Conservation (phyloP, 1,140 invertebrate genomes). For the Adelges cooleyi region DNA sequence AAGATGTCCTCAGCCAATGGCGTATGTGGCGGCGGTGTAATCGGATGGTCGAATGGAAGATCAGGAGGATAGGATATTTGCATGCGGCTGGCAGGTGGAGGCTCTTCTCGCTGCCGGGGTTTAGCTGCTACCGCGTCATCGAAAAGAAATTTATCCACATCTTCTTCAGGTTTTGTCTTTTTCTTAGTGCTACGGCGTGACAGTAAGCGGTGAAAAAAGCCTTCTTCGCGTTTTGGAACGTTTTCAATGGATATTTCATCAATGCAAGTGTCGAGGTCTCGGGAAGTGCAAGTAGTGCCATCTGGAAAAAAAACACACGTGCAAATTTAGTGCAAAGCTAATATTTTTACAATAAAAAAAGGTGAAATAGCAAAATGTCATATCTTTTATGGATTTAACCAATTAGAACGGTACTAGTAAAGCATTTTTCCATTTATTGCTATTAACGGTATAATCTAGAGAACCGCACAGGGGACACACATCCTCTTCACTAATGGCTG, state of each 20-base stretch:
- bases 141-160: conserved; percentile 13
- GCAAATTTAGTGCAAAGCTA: neutral
- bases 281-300: neutral
- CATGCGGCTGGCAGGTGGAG: conserved; percentile 40
- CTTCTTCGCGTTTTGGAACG: conserved; percentile 4
- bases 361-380: too few relatives aligned
- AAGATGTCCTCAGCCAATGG: neutral
- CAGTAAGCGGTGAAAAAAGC: conserved; percentile 51
- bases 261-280: neutral
- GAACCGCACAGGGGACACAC: conserved; percentile 12
- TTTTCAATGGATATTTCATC: conserved; percentile 18
- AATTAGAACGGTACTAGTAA: conserved; percentile 4
- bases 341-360: too few relatives aligned
- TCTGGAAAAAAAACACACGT: conserved; percentile 7
- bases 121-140: conserved; percentile 39
- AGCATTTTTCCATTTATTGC: neutral
- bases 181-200: conserved; percentile 52
- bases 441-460: neutral
- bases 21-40: neutral
- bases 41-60: neutral
- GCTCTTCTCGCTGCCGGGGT: conserved; percentile 43
- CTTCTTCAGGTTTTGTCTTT: conserved; percentile 36
- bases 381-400: too few relatives aligned
- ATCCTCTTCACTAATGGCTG: conserved; percentile 6
- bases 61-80: conserved; percentile 31